These are phyloP conservation scores for Leucosticte australis DNA, from an alignment of 2,113 vertebrate genomes.

Conservation along the genomic window DNA sequence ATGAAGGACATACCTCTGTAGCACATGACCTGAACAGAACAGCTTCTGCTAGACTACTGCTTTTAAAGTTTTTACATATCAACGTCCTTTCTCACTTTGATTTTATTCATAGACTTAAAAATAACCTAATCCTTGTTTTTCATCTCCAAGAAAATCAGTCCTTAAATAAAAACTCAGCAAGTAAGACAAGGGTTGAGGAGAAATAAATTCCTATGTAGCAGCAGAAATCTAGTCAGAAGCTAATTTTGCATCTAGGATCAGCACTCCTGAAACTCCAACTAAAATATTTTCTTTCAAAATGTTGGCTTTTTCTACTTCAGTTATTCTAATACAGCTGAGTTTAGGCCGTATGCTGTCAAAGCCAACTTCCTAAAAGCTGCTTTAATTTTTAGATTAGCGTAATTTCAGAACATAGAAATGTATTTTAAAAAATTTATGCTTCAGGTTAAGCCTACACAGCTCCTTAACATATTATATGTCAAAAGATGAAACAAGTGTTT, in stretches of 20 bases:
- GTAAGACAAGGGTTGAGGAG: background rate
- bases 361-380: background rate
- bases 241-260: background rate
- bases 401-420: background rate
- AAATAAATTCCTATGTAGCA: background rate
- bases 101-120: background rate
- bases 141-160: background rate
- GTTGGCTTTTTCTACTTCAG: background rate
- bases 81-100: background rate
- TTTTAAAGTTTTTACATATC: background rate
- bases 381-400: background rate
- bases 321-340: background rate
- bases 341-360: background rate
- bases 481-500: background rate
- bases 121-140: background rate
- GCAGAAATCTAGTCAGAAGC: background rate
- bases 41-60: background rate
- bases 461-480: background rate
- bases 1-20: background rate
- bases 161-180: background rate
- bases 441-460: background rate
- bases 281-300: background rate
- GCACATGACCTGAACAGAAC: background rate
- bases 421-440: background rate
- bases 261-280: background rate